Base-by-base conservation (phyloP, 2,113 vertebrate species). In the Chunga burmeisteri region DNA sequence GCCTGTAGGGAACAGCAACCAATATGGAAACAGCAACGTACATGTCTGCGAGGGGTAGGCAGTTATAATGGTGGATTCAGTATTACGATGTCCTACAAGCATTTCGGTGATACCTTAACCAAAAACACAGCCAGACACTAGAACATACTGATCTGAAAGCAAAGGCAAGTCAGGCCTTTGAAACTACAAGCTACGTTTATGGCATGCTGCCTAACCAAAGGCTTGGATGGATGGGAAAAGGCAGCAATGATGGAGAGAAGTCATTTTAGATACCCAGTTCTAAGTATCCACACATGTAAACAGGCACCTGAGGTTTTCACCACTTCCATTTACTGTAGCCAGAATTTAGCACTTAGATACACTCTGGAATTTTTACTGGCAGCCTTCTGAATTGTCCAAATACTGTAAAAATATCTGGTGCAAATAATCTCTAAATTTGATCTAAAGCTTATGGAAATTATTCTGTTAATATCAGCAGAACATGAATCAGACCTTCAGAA, bases 31-130 rank as follows among this genome's bases (percentile, higher is more conserved):
- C 22, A 38, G 72, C 47, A 55, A 30, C 3, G 0, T 21, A 6
- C 47, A 38, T 0, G 17, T 40, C 73, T 30, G 63, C 0, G 7
- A 71, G 74, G 1, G 27, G 70, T 15, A 90, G 46, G 63, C 5
- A n/a, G 29, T 1, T 65, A 5, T 0, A 19, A 9, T 0, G 1
- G 30, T 5, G 21, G 47, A 26, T 19, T 49, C 36, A 17, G 27
- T 11, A 30, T 14, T 15, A 6, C 2, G 6, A 30, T 5, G 5
- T 13, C 44, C 75, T 47, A 62, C 22, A 53, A 67, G 19, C 15
- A 32, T 18, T 74, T 78, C 59, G 20, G 34, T 5, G 21, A 38
- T 18, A 53, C 13, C 34, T 44, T 79, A 16, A 14, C 30, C 49
- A 66, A 32, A 55, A 30, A 18, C 67, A 17, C 25, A 79, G 56